These are phyloP conservation scores for Channa argus DNA, from an alignment of 2,113 vertebrate species.

Conservation along the genomic window DNA sequence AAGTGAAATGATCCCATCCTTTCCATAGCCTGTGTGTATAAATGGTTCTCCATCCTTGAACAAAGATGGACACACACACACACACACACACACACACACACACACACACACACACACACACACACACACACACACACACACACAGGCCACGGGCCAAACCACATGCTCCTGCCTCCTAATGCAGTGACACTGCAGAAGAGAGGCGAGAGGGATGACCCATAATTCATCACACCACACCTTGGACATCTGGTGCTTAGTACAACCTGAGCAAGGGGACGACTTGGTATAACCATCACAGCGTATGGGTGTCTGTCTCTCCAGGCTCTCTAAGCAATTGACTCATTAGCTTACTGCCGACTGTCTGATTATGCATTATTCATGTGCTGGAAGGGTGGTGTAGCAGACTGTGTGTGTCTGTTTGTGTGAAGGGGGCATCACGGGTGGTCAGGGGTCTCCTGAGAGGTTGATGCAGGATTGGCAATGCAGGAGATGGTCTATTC, in stretches of 20 bases:
- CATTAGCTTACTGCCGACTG: slow-evolving; percentile 77
- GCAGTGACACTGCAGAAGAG: slow-evolving; percentile 61
- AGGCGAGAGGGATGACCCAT: slow-evolving; percentile 65
- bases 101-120: slow-evolving; percentile 5
- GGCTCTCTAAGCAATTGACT: slow-evolving; percentile 75
- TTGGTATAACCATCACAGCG: slow-evolving; percentile 58
- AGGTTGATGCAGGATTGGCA: slow-evolving; percentile 57
- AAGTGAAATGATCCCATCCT: slow-evolving; percentile 47
- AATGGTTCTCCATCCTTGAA: slow-evolving; percentile 44
- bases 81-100: not conserved
- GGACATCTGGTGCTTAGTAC: slow-evolving; percentile 73
- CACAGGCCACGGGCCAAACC: slow-evolving; percentile 46
- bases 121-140: not conserved
- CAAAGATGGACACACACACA: slow-evolving; percentile 33
- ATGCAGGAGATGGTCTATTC: slow-evolving; percentile 66
- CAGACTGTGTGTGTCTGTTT: not conserved
- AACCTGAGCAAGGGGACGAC: slow-evolving; percentile 63
- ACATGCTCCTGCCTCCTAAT: slow-evolving; percentile 61
- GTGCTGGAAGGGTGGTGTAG: slow-evolving; percentile 46
- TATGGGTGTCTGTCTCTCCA: slow-evolving; percentile 68
- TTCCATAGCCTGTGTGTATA: slow-evolving; percentile 27
- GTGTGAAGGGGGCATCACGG: slow-evolving; percentile 60
- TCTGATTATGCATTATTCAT: slow-evolving; percentile 84
- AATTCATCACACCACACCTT: slow-evolving; percentile 74
- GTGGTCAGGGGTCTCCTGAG: slow-evolving; percentile 67